Conservation (phyloP, 2,888 invertebrate species). For the Leptodirus hochenwartii region DNA sequence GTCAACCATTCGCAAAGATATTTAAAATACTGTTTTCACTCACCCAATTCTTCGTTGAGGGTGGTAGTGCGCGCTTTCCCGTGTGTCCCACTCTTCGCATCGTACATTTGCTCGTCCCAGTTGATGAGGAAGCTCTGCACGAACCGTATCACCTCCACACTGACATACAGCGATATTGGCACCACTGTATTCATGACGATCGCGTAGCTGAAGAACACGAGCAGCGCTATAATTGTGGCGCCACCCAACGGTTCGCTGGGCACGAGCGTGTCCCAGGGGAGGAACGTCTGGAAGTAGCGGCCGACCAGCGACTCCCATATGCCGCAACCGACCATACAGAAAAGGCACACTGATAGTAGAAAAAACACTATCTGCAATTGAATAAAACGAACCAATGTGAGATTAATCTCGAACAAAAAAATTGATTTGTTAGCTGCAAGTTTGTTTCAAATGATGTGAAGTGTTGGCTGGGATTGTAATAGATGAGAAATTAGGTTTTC, state of each 20-base stretch:
- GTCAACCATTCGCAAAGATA: constrained; percentile 1
- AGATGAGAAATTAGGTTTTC: background rate
- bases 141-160: constrained; percentile 92
- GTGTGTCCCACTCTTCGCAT: constrained; percentile 72
- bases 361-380: constrained; percentile 87
- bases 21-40: constrained; percentile 6
- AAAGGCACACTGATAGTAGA: constrained; percentile 90
- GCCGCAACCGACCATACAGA: constrained; percentile 94
- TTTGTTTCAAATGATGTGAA: background rate
- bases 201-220: constrained; percentile 98
- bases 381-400: constrained; percentile 14
- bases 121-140: constrained; percentile 97
- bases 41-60: constrained; percentile 88
- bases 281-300: constrained; percentile 71
- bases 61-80: constrained; percentile 96
- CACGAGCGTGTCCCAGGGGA: constrained; percentile 90
- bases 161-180: constrained; percentile 97
- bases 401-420: no score
- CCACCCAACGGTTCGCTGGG: constrained; percentile 68
- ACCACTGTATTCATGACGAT: constrained; percentile 99
- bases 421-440: background rate
- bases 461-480: constrained; percentile 1
- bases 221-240: constrained; percentile 81
- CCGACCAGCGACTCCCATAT: constrained; percentile 95
- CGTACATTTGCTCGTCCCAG: constrained; percentile 98